Evolutionary conservation across 2,888 invertebrate genomes (phyloP).

Genomic region (Oxytorus armatus): DNA sequence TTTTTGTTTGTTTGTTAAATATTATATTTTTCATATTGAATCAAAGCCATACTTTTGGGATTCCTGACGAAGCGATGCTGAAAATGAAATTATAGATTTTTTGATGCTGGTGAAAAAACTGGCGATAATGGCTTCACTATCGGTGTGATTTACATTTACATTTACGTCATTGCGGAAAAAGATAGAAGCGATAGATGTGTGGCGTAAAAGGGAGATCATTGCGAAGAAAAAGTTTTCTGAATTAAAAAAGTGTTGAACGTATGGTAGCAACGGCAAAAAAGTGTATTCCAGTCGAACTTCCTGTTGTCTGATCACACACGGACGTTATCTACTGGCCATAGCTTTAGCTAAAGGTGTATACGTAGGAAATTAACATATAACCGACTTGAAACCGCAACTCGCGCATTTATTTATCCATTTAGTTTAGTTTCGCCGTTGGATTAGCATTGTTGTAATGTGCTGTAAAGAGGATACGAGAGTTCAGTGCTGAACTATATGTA

Average conservation of each 20-base stretch:
- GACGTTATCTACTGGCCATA: constrained; percentile 24
- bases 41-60: constrained; percentile 30
- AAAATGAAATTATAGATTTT: constrained; percentile 35
- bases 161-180: background rate
- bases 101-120: background rate
- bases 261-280: background rate
- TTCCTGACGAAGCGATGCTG: background rate
- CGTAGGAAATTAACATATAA: background rate
- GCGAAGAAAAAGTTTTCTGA: no score
- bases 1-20: constrained; percentile 24
- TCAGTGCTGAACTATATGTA: background rate
- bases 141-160: constrained; percentile 11
- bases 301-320: constrained; percentile 12
- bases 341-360: background rate
- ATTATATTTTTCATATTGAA: constrained; percentile 1
- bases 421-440: constrained; percentile 3
- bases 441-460: constrained; percentile 38
- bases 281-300: background rate
- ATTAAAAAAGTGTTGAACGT: background rate
- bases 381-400: background rate
- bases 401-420: constrained; percentile 31
- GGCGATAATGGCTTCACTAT: constrained; percentile 14
- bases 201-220: no score
- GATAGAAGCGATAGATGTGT: background rate
- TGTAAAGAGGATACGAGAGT: constrained; percentile 21